Conservation (phyloP, 1,140 invertebrate genomes). For the Cepaea nemoralis region DNA sequence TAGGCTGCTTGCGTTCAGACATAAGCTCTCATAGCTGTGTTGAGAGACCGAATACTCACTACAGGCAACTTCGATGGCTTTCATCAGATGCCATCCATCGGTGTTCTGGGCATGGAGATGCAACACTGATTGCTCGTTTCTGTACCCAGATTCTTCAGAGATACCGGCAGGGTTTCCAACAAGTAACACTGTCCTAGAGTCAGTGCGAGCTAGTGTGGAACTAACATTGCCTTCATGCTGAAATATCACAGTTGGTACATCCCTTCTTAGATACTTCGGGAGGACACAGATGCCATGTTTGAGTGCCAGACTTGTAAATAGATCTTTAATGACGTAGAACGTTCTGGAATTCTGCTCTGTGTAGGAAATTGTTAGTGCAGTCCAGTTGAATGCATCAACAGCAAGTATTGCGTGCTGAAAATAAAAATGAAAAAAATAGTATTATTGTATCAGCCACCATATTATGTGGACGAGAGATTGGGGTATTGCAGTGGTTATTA, state of each 20-base stretch:
- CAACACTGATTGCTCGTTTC: not conserved
- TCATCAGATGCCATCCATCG: not conserved
- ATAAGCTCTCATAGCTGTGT: not conserved
- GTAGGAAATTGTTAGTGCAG: not conserved
- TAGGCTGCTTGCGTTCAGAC: not conserved
- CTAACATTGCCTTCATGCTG: not conserved
- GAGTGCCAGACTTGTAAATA: not conserved
- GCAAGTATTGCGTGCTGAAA: not conserved
- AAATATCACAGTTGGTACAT: not conserved
- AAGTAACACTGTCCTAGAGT: not conserved
- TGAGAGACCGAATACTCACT: not conserved
- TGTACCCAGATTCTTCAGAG: not conserved
- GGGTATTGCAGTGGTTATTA: no score
- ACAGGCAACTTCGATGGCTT: not conserved
- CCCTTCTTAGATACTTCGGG: not conserved
- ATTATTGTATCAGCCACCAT: no score
- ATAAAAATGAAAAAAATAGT: not conserved
- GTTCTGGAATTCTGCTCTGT: not conserved
- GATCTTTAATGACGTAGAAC: not conserved
- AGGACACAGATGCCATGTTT: not conserved
- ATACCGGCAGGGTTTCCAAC: not conserved
- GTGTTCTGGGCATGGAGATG: not conserved
- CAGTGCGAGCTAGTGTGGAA: not conserved
- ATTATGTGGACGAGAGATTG: no score
- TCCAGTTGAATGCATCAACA: not conserved